Evolutionary conservation across 2,797 vertebrate species (phyloP), one percentile per base, ranked within the genome.

Genomic region (Sandelia bainsii): DNA sequence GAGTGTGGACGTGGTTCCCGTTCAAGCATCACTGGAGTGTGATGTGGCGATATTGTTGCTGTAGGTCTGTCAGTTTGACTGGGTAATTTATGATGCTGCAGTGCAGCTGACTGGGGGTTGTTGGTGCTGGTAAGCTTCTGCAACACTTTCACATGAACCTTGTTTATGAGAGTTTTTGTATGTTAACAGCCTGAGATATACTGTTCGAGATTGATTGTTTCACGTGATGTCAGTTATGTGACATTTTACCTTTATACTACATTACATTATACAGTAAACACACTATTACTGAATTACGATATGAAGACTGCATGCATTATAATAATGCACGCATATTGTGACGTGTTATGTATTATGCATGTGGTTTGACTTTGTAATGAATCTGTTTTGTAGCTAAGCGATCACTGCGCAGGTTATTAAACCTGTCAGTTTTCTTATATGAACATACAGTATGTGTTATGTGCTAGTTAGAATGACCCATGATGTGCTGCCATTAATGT

Each of bases 1-100:
- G 37, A 12, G 45, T 8, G 42, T 49, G 46, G 48, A 17, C 40
- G 34, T 1, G 25, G 25, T 39, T 64, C 72, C 59, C n/a, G 63
- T 46, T 62, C 29, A 45, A 40, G 34, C 69, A 62, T 77, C 75
- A 37, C 45, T 1, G 12, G 39, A n/a, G 62, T 46, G 64, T 60
- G 58, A 8, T 19, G 17, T 34, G 54, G 69, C 59, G 62, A 48
- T 76, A 23, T 34, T 67, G 59, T 79, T 29, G 75, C 68, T 74
- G 46, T 71, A 13, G 69, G 54, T 60, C 49, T 52, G 25, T 22
- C 39, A 49, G 68, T 51, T 12, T 34, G 56, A 62, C 61, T 62
- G 57, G 60, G 72, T 80, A 45, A 88, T 90, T 90, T 77, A 87
- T 54, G 83, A 60, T 83, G 87, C 84, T 90, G 82, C 83, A 90